phyloP scores from a whole-genome alignment of 2,888 invertebrate genomes.

The Amitus sp. region DNA sequence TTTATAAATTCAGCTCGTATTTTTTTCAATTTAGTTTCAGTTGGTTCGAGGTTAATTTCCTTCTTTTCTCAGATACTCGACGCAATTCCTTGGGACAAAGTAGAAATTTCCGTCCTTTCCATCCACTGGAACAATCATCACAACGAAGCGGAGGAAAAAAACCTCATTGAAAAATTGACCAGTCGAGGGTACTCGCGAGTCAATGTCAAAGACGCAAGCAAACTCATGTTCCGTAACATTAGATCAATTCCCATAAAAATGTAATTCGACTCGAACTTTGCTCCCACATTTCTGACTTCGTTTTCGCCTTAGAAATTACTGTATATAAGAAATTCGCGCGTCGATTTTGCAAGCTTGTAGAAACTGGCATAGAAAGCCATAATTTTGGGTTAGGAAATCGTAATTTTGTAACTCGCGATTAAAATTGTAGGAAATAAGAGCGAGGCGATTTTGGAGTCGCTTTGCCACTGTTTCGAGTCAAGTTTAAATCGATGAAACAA shows the following conservation, averaged over 20 bases:
- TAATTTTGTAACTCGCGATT: no score
- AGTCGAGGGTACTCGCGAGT: constrained; percentile 54
- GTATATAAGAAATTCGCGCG: constrained; percentile 2
- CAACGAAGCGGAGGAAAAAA: constrained; percentile 56
- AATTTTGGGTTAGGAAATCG: no score
- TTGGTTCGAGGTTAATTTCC: not conserved
- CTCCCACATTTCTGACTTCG: not conserved
- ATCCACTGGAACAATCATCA: constrained; percentile 60
- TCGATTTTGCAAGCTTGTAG: not conserved
- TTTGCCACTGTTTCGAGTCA: no score
- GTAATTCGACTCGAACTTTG: constrained; percentile 40
- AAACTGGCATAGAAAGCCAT: no score
- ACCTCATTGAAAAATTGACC: constrained; percentile 54
- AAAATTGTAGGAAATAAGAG: no score
- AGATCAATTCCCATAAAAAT: constrained; percentile 55
- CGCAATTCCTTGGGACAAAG: constrained; percentile 61
- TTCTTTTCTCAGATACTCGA: constrained; percentile 55
- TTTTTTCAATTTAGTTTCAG: no score
- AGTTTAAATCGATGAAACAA: no score
- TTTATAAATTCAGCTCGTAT: no score
- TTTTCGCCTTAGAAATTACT: not conserved
- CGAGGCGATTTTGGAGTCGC: no score
- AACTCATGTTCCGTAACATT: constrained; percentile 58
- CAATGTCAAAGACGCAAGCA: constrained; percentile 52
- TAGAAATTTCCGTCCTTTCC: constrained; percentile 58